phyloP scores from a whole-genome alignment of 2,888 invertebrate species.

The Zaprionus lineosus region DNA sequence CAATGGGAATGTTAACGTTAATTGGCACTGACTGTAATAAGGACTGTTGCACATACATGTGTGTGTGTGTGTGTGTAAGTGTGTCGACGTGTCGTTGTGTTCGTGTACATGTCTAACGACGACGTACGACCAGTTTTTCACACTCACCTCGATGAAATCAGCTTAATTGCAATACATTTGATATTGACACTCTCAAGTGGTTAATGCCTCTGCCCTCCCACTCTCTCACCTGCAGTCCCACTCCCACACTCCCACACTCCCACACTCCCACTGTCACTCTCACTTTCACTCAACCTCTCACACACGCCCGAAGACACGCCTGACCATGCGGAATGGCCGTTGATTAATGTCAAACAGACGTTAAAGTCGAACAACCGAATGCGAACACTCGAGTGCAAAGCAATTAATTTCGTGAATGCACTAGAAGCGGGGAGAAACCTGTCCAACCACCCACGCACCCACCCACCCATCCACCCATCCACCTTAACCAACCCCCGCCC shows the following conservation, averaged over 20 bases:
- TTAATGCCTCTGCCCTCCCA: not conserved
- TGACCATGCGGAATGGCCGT: slow-evolving; percentile 58
- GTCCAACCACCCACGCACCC: slow-evolving; percentile 20
- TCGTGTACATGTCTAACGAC: too few relatives aligned
- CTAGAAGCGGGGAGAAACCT: slow-evolving; percentile 54
- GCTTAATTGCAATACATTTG: slow-evolving; percentile 67
- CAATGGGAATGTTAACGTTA: slow-evolving; percentile 50
- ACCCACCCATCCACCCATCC: not conserved
- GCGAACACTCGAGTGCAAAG: slow-evolving; percentile 44
- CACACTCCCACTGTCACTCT: not conserved
- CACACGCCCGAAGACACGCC: slow-evolving; percentile 36
- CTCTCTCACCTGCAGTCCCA: not conserved
- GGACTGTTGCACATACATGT: too few relatives aligned
- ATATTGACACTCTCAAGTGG: slow-evolving; percentile 67
- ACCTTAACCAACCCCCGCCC: not conserved
- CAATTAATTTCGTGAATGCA: slow-evolving; percentile 58
- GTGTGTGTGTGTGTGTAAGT: not conserved
- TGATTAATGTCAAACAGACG: slow-evolving; percentile 55
- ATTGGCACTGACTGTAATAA: slow-evolving; percentile 36
- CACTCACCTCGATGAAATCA: slow-evolving; percentile 55
- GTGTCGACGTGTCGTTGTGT: too few relatives aligned
- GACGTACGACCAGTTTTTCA: slow-evolving; percentile 29
- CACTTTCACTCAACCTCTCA: not conserved
- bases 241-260: too few relatives aligned
- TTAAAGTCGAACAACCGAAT: slow-evolving; percentile 27